These are phyloP conservation scores for Rhadina sibilatrix DNA, from an alignment of 2,113 vertebrate species.

Conservation along the genomic window DNA sequence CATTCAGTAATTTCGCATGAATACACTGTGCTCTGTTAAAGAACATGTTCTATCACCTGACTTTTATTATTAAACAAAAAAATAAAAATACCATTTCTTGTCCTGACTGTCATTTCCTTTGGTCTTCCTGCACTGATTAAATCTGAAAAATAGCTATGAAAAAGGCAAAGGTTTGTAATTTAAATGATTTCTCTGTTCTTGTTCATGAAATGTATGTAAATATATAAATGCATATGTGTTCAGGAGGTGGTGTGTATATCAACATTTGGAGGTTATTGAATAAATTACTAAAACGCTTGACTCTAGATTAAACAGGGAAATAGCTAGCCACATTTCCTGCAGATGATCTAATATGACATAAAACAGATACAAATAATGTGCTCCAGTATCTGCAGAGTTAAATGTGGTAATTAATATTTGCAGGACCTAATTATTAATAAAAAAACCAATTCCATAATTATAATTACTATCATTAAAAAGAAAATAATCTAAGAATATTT, in stretches of 20 bases:
- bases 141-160: constrained; percentile 68
- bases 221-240: background rate
- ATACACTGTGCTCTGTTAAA: background rate
- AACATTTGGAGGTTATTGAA: background rate
- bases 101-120: constrained; percentile 26
- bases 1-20: background rate
- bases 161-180: constrained; percentile 55
- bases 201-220: background rate
- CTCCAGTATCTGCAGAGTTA: constrained; percentile 50
- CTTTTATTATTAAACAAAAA: constrained; percentile 43
- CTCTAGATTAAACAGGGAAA: background rate
- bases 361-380: background rate
- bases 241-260: background rate
- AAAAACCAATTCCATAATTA: constrained; percentile 20
- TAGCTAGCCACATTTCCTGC: background rate
- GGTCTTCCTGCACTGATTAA: constrained; percentile 47
- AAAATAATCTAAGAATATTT: background rate
- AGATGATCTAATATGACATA: constrained; percentile 49
- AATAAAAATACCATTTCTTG: constrained; percentile 57
- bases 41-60: background rate
- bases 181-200: constrained; percentile 3
- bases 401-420: constrained; percentile 65
- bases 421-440: constrained; percentile 30
- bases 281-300: background rate
- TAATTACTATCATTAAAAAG: background rate